These are phyloP conservation scores for Hylia prasina DNA, from an alignment of 2,113 vertebrate genomes.

Conservation along the genomic window DNA sequence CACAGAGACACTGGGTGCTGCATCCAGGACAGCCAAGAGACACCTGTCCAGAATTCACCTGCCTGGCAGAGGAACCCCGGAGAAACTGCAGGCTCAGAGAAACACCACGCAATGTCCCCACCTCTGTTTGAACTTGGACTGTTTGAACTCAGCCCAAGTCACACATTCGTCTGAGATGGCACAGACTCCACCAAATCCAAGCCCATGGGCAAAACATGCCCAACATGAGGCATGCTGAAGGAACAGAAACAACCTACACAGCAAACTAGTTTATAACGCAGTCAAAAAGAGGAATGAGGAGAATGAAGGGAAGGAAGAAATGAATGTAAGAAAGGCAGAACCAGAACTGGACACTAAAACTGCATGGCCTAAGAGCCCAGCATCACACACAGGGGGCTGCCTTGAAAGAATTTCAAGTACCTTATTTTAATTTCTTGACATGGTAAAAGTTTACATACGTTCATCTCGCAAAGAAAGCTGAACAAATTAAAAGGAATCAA, in stretches of 20 bases:
- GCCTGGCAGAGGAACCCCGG: background rate
- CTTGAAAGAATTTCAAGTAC: conserved; percentile 76
- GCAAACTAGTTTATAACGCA: background rate
- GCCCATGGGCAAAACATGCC: background rate
- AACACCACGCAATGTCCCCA: fast-evolving
- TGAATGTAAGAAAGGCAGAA: background rate
- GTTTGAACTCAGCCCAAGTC: fast-evolving
- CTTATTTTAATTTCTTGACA: conserved; percentile 77
- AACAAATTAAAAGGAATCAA: conserved; percentile 56
- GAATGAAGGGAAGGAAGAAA: background rate
- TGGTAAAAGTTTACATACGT: conserved; percentile 75
- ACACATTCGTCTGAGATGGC: background rate
- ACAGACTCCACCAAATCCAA: background rate
- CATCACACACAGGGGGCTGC: conserved; percentile 22
- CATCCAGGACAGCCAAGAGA: background rate
- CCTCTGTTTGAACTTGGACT: fast-evolving
- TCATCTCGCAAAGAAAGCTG: conserved; percentile 31
- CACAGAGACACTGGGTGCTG: fast-evolving
- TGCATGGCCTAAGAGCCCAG: background rate
- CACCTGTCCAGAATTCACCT: background rate
- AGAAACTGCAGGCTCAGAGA: background rate
- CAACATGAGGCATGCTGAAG: background rate
- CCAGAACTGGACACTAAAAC: background rate
- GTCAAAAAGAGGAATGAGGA: background rate
- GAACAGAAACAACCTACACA: background rate